phyloP scores from a whole-genome alignment of 2,113 vertebrate genomes.

The Atlantisia rogersi region DNA sequence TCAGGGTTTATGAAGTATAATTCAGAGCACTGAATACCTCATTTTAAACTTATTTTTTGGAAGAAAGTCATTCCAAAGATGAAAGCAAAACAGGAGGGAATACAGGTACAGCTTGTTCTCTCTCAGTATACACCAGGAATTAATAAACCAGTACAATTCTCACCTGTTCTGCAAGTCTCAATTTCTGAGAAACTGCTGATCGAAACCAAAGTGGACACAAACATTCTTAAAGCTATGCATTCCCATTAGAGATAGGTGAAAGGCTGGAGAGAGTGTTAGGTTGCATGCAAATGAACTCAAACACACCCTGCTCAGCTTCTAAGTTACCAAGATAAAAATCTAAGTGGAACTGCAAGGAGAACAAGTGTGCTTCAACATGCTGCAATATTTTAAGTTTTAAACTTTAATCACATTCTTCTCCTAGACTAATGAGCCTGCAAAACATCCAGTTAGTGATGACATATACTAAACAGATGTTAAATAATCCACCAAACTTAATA shows the following conservation, averaged over 20 bases:
- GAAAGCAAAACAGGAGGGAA: background rate
- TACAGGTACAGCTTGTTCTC: background rate
- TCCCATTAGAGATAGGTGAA: background rate
- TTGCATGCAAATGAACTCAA: background rate
- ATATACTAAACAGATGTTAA: background rate
- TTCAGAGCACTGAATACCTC: background rate
- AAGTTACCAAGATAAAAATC: background rate
- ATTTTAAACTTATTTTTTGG: background rate
- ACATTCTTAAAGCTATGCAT: background rate
- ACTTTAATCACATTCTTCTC: background rate
- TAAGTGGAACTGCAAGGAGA: background rate
- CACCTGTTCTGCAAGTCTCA: background rate
- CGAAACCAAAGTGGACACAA: background rate
- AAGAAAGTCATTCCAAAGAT: background rate
- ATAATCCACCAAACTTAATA: constrained; percentile 25
- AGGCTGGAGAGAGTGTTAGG: background rate
- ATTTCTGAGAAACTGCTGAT: background rate
- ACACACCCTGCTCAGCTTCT: background rate
- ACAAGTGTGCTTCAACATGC: background rate
- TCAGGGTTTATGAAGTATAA: background rate
- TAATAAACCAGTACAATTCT: background rate
- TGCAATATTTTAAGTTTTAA: background rate
- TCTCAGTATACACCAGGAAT: background rate
- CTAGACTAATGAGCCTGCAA: background rate
- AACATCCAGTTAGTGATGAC: background rate